Conservation (phyloP, 2,888 invertebrate genomes). For the Yponomeuta evonymella region DNA sequence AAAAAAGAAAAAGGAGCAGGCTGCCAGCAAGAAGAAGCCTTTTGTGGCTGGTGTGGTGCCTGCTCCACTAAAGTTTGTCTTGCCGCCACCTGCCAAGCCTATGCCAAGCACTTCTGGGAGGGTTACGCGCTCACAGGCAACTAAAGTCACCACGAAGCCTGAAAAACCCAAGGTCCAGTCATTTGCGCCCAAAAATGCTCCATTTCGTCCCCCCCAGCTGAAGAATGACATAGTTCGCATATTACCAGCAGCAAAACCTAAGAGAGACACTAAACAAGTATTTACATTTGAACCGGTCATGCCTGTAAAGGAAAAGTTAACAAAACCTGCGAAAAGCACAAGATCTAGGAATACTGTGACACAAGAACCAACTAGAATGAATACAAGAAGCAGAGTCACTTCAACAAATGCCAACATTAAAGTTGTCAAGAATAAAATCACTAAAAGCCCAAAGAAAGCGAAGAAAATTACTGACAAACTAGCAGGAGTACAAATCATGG, state of each 20-base stretch:
- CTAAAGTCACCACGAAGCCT: slow-evolving; percentile 26
- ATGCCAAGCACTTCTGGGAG: slow-evolving; percentile 51
- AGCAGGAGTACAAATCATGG: background rate
- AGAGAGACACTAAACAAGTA: slow-evolving; percentile 26
- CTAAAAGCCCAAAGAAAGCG: slow-evolving; percentile 9
- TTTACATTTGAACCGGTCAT: background rate
- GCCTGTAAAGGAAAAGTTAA: background rate
- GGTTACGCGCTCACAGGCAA: slow-evolving; percentile 53
- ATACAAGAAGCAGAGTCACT: background rate
- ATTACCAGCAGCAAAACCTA: slow-evolving; percentile 27
- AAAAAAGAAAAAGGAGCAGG: slow-evolving; percentile 48
- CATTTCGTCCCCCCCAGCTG: slow-evolving; percentile 28
- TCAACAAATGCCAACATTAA: background rate
- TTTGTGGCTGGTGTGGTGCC: slow-evolving; percentile 51
- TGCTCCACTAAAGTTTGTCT: slow-evolving; percentile 40
- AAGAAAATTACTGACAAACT: slow-evolving; percentile 1
- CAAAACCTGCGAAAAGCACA: background rate
- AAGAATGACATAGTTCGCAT: background rate
- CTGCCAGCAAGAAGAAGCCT: slow-evolving; percentile 53
- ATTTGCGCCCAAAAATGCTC: slow-evolving; percentile 70
- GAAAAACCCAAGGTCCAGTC: slow-evolving; percentile 29
- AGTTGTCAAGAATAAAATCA: background rate
- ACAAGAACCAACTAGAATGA: background rate
- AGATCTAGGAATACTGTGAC: background rate
- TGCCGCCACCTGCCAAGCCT: slow-evolving; percentile 40